phyloP scores from a whole-genome alignment of 2,113 vertebrate species.

The Ginglymostoma cirratum region DNA sequence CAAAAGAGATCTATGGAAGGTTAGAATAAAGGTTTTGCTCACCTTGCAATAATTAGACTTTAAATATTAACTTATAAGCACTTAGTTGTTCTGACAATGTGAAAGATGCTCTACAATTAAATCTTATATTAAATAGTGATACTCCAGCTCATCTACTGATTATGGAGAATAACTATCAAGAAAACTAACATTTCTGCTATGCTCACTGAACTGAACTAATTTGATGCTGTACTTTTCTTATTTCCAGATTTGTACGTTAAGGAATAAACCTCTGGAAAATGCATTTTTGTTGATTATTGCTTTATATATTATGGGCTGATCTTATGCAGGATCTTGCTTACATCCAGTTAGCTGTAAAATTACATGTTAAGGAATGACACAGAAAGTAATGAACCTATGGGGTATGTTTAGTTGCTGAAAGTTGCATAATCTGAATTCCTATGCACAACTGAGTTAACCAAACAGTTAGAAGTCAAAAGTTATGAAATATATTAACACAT shows the following conservation, averaged over 20 bases:
- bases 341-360: no score
- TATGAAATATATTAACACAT: conserved; percentile 12
- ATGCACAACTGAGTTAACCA: background rate
- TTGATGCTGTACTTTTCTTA: background rate
- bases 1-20: no score
- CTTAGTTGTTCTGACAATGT: no score
- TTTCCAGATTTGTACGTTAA: background rate
- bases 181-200: background rate
- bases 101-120: background rate
- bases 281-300: background rate
- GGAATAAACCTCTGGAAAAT: background rate
- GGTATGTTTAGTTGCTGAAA: background rate
- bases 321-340: background rate
- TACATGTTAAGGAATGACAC: background rate
- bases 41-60: no score
- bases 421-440: background rate
- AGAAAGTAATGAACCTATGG: background rate
- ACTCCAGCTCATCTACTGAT: background rate
- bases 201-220: background rate
- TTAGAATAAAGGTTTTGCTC: no score
- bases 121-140: background rate
- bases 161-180: background rate
- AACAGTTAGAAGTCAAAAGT: background rate
- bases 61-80: no score
- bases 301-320: background rate